phyloP scores from a whole-genome alignment of 2,888 invertebrate species.

The Volucella inanis region DNA sequence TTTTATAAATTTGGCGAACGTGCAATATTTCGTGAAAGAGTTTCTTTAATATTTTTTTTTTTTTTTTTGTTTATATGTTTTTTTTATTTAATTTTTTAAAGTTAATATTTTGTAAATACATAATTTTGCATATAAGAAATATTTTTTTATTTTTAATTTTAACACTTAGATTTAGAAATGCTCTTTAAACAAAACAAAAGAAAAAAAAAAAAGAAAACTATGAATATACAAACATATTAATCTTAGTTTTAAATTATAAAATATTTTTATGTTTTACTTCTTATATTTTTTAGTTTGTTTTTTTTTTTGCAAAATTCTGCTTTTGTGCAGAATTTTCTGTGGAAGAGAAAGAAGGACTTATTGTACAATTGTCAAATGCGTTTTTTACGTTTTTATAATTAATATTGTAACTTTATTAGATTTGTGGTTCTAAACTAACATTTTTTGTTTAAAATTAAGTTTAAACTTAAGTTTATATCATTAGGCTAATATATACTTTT shows the following conservation, averaged over 20 bases:
- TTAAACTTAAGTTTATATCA: constrained; percentile 33
- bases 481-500: constrained; percentile 4
- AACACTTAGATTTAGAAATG: constrained; percentile 42
- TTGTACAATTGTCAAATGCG: constrained; percentile 73
- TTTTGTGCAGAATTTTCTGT: constrained; percentile 61
- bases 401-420: constrained; percentile 60
- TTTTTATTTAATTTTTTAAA: constrained; percentile 37
- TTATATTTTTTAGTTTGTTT: constrained; percentile 13
- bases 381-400: constrained; percentile 70
- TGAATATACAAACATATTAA: constrained; percentile 20
- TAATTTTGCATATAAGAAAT: constrained; percentile 35
- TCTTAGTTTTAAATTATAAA: constrained; percentile 43
- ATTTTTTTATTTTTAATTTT: constrained; percentile 39
- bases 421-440: constrained; percentile 50
- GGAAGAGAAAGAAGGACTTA: constrained; percentile 75
- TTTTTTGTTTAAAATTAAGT: constrained; percentile 23
- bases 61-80: constrained; percentile 46
- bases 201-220: constrained; percentile 12
- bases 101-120: constrained; percentile 47
- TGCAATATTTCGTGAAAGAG: constrained; percentile 77
- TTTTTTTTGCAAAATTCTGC: constrained; percentile 62
- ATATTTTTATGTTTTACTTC: constrained; percentile 5
- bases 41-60: constrained; percentile 68
- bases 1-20: constrained; percentile 77
- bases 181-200: constrained; percentile 22